A percentile compares a stretch with the other conserved stretches of the same genome.
phyloP scores from a whole-genome alignment of 2,888 invertebrate genomes.

The Copidosoma aretas region DNA sequence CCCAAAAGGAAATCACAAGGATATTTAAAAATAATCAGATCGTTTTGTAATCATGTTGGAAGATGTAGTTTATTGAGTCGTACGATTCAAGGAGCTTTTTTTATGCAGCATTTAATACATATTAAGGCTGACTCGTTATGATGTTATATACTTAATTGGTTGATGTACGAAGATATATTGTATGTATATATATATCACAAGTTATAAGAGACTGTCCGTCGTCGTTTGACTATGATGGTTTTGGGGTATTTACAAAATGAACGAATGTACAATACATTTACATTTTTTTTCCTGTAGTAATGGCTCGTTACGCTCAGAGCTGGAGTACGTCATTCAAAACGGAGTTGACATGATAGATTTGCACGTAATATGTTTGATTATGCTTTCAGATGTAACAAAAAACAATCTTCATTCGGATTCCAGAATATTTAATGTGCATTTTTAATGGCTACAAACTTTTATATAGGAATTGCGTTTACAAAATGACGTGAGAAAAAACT shows the following conservation, averaged over 20 bases:
- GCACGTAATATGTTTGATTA: no score
- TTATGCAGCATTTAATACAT: conserved; percentile 32
- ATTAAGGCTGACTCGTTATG: conserved; percentile 41
- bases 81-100: conserved; percentile 39
- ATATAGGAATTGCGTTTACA: not conserved
- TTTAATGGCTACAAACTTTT: not conserved
- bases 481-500: conserved; percentile 22
- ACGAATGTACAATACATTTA: conserved; percentile 1
- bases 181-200: conserved; percentile 38
- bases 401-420: no score
- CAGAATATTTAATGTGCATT: not conserved
- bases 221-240: not conserved
- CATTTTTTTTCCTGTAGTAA: not conserved
- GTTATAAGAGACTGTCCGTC: conserved; percentile 37
- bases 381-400: not conserved
- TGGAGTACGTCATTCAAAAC: no score
- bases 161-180: conserved; percentile 35
- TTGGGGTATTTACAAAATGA: conserved; percentile 26
- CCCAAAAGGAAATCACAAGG: not conserved
- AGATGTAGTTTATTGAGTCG: conserved; percentile 36
- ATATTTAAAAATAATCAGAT: conserved; percentile 2
- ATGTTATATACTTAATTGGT: conserved; percentile 24
- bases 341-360: no score
- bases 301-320: no score
- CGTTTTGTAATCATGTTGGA: conserved; percentile 1